A percentile compares a stretch with the other conserved stretches of the same genome.
Evolutionary conservation across 2,797 vertebrate species (phyloP).

Genomic region (Acipenser ruthenus): DNA sequence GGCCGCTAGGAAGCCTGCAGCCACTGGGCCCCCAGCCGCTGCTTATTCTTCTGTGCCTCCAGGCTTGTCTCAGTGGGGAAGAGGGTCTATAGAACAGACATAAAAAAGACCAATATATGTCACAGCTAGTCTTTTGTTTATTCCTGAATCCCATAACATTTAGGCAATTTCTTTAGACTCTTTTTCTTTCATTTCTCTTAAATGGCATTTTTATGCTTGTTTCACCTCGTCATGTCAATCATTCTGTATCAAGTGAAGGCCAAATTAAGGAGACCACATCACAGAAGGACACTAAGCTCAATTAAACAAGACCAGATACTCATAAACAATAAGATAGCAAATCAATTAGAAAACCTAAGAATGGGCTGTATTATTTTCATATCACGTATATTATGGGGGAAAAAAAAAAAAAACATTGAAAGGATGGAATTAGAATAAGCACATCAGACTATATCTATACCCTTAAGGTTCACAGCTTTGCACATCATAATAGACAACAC

Average conservation of each 20-base stretch:
- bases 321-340: background rate
- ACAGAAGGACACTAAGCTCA: no score
- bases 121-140: background rate
- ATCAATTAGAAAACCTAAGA: no score
- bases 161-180: no score
- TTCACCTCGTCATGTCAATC: background rate
- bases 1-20: conserved; percentile 8
- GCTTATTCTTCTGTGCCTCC: conserved; percentile 2
- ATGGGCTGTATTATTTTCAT: no score
- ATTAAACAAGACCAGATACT: background rate
- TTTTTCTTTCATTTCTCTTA: background rate
- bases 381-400: no score
- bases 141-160: no score
- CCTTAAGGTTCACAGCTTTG: background rate
- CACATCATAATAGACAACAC: background rate
- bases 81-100: background rate
- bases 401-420: background rate
- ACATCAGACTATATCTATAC: background rate
- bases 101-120: background rate
- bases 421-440: background rate
- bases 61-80: background rate
- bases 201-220: background rate
- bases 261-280: background rate
- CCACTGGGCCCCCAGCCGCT: background rate
- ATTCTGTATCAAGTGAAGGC: background rate